Conservation (phyloP, 2,797 vertebrate genomes). For the Melanogrammus aeglefinus region DNA sequence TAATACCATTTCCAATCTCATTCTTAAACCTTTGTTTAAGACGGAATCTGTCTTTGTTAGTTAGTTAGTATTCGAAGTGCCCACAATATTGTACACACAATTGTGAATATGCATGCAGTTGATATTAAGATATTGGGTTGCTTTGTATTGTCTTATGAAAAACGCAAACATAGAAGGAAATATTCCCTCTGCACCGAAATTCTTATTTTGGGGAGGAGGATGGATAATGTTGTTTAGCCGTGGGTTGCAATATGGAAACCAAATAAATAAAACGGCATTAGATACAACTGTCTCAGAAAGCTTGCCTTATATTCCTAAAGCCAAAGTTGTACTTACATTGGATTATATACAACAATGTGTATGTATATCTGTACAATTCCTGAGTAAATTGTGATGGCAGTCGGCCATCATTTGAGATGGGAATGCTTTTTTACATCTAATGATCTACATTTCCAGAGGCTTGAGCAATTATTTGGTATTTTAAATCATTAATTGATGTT, state of each 20-base stretch:
- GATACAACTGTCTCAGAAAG: slow-evolving; percentile 8
- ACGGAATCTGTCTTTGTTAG: not conserved
- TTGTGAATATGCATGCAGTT: not conserved
- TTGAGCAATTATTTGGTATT: not conserved
- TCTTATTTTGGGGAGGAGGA: slow-evolving; percentile 25
- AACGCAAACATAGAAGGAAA: not conserved
- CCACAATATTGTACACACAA: not conserved
- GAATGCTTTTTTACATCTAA: not conserved
- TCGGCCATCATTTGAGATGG: not conserved
- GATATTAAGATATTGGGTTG: not conserved
- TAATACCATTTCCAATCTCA: not conserved
- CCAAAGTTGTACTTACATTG: not conserved
- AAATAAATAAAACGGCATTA: slow-evolving; percentile 23
- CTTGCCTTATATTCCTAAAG: not conserved
- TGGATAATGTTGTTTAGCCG: slow-evolving; percentile 30
- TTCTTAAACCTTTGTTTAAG: not conserved
- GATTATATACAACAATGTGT: not conserved
- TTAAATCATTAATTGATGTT: not conserved
- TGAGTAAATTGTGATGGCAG: not conserved
- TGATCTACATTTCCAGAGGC: not conserved
- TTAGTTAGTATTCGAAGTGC: not conserved
- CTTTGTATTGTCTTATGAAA: slow-evolving; percentile 21
- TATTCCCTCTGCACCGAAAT: slow-evolving; percentile 23
- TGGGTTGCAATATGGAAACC: slow-evolving; percentile 26
- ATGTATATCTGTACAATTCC: not conserved